Evolutionary conservation across 2,113 vertebrate genomes (phyloP).

Genomic region (Ptychochromis oligacanthus): DNA sequence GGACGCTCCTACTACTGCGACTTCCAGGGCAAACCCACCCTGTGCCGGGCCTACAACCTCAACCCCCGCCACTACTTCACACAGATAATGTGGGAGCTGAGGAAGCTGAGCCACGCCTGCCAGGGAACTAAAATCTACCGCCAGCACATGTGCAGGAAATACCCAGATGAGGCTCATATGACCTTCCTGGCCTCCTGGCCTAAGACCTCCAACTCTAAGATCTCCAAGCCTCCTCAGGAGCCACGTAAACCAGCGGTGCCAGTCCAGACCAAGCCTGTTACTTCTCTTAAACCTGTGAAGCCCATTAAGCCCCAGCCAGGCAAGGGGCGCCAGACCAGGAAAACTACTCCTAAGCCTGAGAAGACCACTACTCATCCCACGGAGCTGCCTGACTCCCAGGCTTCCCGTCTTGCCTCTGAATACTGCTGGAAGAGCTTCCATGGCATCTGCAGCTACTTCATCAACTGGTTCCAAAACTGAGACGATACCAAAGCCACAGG

Average conservation of each 20-base stretch:
- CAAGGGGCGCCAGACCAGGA: constrained; percentile 62
- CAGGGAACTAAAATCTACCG: constrained; percentile 79
- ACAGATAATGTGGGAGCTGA: constrained; percentile 82
- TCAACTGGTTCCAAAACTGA: constrained; percentile 84
- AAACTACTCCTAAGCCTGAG: constrained; percentile 58
- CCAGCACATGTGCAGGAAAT: constrained; percentile 82
- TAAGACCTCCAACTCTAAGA: constrained; percentile 54
- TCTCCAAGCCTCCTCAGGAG: constrained; percentile 55
- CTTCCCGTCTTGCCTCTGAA: constrained; percentile 80
- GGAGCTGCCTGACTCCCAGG: constrained; percentile 58
- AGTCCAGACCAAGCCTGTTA: constrained; percentile 45
- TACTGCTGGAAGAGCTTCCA: constrained; percentile 87
- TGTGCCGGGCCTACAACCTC: constrained; percentile 83
- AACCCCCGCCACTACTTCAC: constrained; percentile 86
- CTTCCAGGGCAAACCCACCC: constrained; percentile 82
- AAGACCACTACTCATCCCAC: constrained; percentile 70
- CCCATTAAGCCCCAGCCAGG: constrained; percentile 59
- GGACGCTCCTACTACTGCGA: constrained; percentile 85
- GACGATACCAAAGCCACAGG: constrained; percentile 33
- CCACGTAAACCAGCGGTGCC: constrained; percentile 44
- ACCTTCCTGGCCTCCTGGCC: constrained; percentile 78
- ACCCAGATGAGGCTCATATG: constrained; percentile 81
- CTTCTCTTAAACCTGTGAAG: constrained; percentile 58
- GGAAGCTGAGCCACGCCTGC: constrained; percentile 82
- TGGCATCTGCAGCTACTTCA: constrained; percentile 82